Conservation (phyloP, 2,113 vertebrate species). For the Macheiramphus alcinus region DNA sequence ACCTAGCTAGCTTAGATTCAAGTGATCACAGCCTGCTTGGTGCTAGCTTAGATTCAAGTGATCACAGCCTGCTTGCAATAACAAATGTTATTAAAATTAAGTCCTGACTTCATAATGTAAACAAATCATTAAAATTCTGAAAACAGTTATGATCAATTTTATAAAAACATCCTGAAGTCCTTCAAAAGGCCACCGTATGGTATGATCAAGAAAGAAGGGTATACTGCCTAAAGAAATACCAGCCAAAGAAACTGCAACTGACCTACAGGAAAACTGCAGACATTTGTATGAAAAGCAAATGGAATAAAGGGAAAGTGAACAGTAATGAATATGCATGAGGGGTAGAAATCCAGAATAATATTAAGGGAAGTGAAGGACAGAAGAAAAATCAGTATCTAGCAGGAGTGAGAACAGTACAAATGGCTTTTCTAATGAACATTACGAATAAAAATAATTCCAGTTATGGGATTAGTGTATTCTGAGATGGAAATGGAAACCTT, state of each 20-base stretch:
- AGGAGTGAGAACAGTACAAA: neutral
- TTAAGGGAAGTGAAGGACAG: neutral
- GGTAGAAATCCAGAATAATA: neutral
- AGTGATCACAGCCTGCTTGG: neutral
- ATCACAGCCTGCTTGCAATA: neutral
- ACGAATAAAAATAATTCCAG: neutral
- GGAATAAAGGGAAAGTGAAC: neutral
- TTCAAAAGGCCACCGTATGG: neutral
- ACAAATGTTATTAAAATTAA: neutral
- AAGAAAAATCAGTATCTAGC: neutral
- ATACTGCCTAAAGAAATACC: neutral
- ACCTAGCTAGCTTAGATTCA: neutral
- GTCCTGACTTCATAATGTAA: neutral
- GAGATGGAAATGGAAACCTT: neutral
- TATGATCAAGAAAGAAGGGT: neutral
- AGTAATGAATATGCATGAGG: neutral
- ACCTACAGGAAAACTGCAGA: neutral
- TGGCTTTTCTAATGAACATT: neutral
- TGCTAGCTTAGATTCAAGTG: neutral
- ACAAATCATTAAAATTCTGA: constrained; percentile 27
- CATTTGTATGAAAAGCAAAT: neutral
- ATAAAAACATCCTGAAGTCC: neutral
- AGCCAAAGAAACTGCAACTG: neutral
- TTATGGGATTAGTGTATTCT: neutral
- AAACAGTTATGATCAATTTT: neutral